Conservation (phyloP, 2,888 invertebrate species). For the Agrotis ipsilon region DNA sequence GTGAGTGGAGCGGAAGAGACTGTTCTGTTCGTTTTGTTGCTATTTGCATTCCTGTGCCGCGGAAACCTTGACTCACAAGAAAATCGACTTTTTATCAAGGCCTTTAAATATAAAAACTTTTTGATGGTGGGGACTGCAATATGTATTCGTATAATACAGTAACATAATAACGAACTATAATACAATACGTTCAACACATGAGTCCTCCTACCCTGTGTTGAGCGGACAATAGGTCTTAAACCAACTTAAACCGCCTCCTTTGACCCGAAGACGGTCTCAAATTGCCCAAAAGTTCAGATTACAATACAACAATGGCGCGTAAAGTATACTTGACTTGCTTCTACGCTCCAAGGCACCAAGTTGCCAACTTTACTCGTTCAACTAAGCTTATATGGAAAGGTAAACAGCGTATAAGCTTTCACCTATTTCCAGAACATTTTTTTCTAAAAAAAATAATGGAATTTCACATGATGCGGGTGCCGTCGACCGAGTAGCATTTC, state of each 20-base stretch:
- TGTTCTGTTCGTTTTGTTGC: no score
- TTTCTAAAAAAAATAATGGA: conserved; percentile 71
- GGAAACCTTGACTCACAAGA: no score
- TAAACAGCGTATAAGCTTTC: conserved; percentile 29
- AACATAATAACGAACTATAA: no score
- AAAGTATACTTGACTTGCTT: conserved; percentile 24
- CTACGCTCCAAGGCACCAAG: conserved; percentile 32
- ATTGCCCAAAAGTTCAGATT: conserved; percentile 25
- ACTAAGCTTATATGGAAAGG: conserved; percentile 45
- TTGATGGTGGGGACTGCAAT: no score
- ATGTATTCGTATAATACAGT: no score
- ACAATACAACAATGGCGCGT: conserved; percentile 32
- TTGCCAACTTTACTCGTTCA: conserved; percentile 49
- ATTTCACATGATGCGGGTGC: conserved; percentile 57
- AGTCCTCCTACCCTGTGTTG: no score
- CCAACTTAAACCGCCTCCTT: conserved; percentile 6
- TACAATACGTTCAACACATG: no score
- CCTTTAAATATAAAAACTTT: no score
- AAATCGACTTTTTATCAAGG: no score
- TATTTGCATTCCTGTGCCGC: no score
- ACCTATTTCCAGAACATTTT: conserved; percentile 15
- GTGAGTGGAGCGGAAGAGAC: no score
- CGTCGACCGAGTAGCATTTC: conserved; percentile 54
- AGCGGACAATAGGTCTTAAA: conserved; percentile 6
- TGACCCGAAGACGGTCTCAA: conserved; percentile 15